Percentiles rank a stretch among this genome's conserved stretches.
These are phyloP conservation scores for Falcaria lacertinaria DNA, from an alignment of 2,888 invertebrate species.

Conservation along the genomic window DNA sequence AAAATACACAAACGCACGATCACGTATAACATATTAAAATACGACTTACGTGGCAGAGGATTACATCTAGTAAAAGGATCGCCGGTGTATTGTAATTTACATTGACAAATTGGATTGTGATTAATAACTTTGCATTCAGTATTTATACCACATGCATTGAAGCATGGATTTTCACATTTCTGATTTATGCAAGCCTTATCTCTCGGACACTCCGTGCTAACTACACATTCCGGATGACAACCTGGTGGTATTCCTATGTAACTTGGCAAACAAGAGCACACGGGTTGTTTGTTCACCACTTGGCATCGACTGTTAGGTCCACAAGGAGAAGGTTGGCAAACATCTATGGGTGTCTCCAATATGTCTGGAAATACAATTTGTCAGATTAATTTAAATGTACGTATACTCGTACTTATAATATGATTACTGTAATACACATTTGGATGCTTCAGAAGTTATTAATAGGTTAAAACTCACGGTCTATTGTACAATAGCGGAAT, in stretches of 20 bases:
- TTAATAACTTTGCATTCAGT: conserved; percentile 87
- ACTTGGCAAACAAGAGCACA: conserved; percentile 86
- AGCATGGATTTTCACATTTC: conserved; percentile 89
- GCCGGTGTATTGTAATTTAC: conserved; percentile 82
- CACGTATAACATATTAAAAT: background rate
- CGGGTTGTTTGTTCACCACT: conserved; percentile 85
- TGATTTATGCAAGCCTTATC: conserved; percentile 87
- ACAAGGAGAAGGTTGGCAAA: conserved; percentile 86
- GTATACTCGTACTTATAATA: background rate
- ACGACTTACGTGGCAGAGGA: conserved; percentile 72
- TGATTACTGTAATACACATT: too few species aligned
- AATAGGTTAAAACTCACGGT: conserved; percentile 70
- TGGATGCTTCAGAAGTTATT: too few species aligned
- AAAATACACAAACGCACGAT: too few species aligned
- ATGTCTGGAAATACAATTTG: conserved; percentile 37
- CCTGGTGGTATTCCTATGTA: conserved; percentile 87
- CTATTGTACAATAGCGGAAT: conserved; percentile 80
- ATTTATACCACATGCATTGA: conserved; percentile 83
- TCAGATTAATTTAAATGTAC: background rate
- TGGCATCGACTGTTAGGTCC: conserved; percentile 88
- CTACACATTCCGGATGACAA: conserved; percentile 88
- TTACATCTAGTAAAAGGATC: conserved; percentile 82
- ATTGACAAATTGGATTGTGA: conserved; percentile 89
- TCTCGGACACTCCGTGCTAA: conserved; percentile 86
- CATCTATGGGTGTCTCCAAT: conserved; percentile 55